phyloP scores from a whole-genome alignment of 2,113 vertebrate genomes.

The Pagrus major region DNA sequence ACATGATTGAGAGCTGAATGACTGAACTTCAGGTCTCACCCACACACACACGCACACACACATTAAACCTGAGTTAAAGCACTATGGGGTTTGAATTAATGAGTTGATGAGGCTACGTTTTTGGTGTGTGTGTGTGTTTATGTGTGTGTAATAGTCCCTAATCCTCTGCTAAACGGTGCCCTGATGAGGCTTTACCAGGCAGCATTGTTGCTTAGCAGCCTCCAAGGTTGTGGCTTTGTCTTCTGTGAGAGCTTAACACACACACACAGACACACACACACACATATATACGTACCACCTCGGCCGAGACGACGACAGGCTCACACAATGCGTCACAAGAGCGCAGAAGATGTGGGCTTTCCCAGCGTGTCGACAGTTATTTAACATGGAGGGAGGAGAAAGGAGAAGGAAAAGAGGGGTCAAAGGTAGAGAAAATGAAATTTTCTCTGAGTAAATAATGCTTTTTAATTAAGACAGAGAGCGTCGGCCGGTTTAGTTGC shows the following conservation, averaged over 20 bases:
- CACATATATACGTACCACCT: slow-evolving; percentile 37
- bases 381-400: slow-evolving; percentile 32
- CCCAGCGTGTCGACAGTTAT: slow-evolving; percentile 55
- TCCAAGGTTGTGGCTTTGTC: slow-evolving; percentile 75
- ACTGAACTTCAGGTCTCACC: slow-evolving; percentile 20
- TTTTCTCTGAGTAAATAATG: slow-evolving; percentile 71
- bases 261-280: slow-evolving; percentile 29
- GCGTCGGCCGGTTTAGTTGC: slow-evolving; percentile 57
- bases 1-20: slow-evolving; percentile 14
- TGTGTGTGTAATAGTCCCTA: slow-evolving; percentile 73
- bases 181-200: slow-evolving; percentile 76
- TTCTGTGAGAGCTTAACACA: slow-evolving; percentile 74
- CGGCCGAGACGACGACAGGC: slow-evolving; percentile 63
- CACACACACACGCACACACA: neutral
- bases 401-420: slow-evolving; percentile 57
- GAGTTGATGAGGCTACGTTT: slow-evolving; percentile 45
- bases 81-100: slow-evolving; percentile 53
- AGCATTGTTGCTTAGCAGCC: slow-evolving; percentile 80
- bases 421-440: slow-evolving; percentile 68
- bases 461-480: slow-evolving; percentile 77
- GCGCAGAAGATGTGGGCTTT: slow-evolving; percentile 41
- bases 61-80: slow-evolving; percentile 44
- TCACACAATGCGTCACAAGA: slow-evolving; percentile 54
- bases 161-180: slow-evolving; percentile 78
- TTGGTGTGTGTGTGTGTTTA: slow-evolving; percentile 64